These are phyloP conservation scores for Drosophila niveifrons DNA, from an alignment of 2,888 invertebrate genomes.

Conservation along the genomic window DNA sequence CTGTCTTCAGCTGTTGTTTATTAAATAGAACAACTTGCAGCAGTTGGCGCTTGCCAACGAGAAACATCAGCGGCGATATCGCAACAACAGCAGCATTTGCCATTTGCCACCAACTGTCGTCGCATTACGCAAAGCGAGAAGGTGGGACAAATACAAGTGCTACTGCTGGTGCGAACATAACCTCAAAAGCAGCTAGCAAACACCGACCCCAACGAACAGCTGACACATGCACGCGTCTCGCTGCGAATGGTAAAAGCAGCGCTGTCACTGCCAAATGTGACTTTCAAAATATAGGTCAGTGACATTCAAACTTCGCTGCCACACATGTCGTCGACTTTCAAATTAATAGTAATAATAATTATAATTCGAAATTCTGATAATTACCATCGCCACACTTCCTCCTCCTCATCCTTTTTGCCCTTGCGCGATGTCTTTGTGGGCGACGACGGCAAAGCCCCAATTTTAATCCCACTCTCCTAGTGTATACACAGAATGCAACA, in stretches of 20 bases:
- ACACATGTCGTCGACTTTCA: constrained; percentile 17
- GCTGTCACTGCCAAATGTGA: constrained; percentile 59
- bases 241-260: constrained; percentile 43
- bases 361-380: constrained; percentile 64
- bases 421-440: constrained; percentile 87
- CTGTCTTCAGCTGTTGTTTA: constrained; percentile 18
- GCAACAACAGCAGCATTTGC: constrained; percentile 40
- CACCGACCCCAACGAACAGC: constrained; percentile 46
- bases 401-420: constrained; percentile 92
- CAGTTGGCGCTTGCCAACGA: constrained; percentile 45
- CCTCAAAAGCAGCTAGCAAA: constrained; percentile 47
- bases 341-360: constrained; percentile 7
- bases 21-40: constrained; percentile 16
- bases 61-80: constrained; percentile 32
- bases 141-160: neutral
- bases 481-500: constrained; percentile 28
- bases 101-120: constrained; percentile 45
- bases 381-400: constrained; percentile 97
- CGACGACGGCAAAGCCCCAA: constrained; percentile 85
- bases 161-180: constrained; percentile 43
- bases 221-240: constrained; percentile 60
- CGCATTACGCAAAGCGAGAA: constrained; percentile 65
- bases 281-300: constrained; percentile 78
- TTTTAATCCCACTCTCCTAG: constrained; percentile 62
- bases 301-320: constrained; percentile 64